Base-by-base conservation (phyloP, 2,797 vertebrate species). In the Onychomys arenicola region DNA sequence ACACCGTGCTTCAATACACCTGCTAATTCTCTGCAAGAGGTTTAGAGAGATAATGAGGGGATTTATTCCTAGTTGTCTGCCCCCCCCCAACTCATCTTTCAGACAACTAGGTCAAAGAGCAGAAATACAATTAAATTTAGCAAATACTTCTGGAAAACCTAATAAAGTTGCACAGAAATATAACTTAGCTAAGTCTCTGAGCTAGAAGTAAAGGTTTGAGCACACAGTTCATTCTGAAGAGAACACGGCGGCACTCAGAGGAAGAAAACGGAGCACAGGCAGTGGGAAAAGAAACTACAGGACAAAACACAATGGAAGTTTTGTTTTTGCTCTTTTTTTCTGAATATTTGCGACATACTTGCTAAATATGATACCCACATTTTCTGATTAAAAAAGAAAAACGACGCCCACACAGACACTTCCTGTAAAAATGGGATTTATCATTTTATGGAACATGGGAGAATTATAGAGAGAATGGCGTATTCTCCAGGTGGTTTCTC, bases 51-150 rank as follows among this genome's bases (percentile, higher is more conserved):
- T 76, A 86, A 75, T 57, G 37, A 71, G 16, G 40, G 86, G 93
- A 0, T 90, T 92, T 32, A 90, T 67, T 86, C 57, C 6, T 37
- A 57, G 14, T 8, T 14, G 9, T 27, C n/a, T n/a, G n/a, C n/a
- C n/a, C n/a, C n/a, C n/a, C n/a, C 93, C 88, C 2, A 71, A 75
- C 71, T 43, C 63, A 23, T 49, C 96, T 52, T 25, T 86, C 43
- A 95, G 82, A 85, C 25, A 92, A 34, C 1, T 40, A 57, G 91
- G 63, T 34, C 1, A 92, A 94, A 40, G 2, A 82, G 49, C 19
- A 75, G 29, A 94, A 93, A 86, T 89, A 29, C 85, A 95, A 83
- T 89, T 80, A 91, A 93, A 81, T 43, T n/a, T 34, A 90, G 63
- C 34, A 89, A 57, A 27, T n/a, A 32, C 12, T 52, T 69, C 65